Evolutionary conservation across 2,113 vertebrate genomes (phyloP).

Genomic region (Hyperoodon ampullatus): DNA sequence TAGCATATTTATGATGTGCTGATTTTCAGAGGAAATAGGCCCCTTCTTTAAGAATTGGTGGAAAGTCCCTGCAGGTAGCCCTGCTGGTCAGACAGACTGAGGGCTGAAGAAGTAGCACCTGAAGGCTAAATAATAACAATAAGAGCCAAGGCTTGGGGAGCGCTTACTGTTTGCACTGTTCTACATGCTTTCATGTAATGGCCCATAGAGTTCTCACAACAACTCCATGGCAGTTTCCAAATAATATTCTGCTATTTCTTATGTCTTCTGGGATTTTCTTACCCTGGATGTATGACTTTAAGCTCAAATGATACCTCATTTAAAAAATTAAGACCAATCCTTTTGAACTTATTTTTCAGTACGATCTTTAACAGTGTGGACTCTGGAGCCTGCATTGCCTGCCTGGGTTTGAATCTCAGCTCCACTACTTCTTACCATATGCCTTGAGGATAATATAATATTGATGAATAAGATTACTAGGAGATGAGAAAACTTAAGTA

Average conservation of each 20-base stretch:
- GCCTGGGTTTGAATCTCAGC: not conserved
- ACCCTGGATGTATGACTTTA: not conserved
- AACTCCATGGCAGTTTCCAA: not conserved
- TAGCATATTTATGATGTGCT: not conserved
- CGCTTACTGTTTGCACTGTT: rapidly evolving
- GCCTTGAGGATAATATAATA: not conserved
- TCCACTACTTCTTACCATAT: not conserved
- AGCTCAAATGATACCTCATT: not conserved
- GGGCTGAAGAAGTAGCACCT: not conserved
- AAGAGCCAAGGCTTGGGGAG: rapidly evolving
- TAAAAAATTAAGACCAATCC: not conserved
- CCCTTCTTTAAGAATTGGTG: not conserved
- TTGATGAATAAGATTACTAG: not conserved
- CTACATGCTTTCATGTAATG: not conserved
- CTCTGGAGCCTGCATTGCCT: not conserved
- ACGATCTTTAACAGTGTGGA: not conserved
- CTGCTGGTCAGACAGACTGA: not conserved
- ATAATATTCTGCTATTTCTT: not conserved
- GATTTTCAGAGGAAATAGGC: not conserved
- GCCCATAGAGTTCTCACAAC: not conserved
- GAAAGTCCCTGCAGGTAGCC: not conserved
- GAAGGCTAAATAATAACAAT: not conserved
- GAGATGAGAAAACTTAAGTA: not conserved
- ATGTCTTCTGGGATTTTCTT: not conserved
- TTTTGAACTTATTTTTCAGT: not conserved